A percentile compares a stretch with the other conserved stretches of the same genome.
Evolutionary conservation across 2,797 vertebrate species (phyloP).

Genomic region (Xenopus petersii): DNA sequence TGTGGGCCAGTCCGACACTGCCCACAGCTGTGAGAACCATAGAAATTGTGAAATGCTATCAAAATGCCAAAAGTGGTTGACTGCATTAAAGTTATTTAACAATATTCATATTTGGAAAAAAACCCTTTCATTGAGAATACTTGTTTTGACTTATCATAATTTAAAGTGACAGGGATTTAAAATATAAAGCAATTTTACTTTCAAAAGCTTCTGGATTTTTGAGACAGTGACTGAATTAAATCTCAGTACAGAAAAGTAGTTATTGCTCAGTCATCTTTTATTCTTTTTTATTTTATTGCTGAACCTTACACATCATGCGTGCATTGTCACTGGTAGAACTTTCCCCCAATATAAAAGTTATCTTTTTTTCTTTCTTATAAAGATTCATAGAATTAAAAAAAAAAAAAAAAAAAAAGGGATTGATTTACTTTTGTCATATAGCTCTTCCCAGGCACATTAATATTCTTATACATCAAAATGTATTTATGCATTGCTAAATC

Average conservation of each 20-base stretch:
- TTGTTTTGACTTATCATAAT: constrained; percentile 4
- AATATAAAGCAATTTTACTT: constrained; percentile 20
- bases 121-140: background rate
- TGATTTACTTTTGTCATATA: constrained; percentile 60
- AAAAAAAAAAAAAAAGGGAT: constrained; percentile 24
- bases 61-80: too few relatives aligned
- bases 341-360: constrained; percentile 50
- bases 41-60: too few relatives aligned
- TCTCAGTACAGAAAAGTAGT: constrained; percentile 31
- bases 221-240: constrained; percentile 25
- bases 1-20: too few relatives aligned
- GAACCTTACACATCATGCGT: constrained; percentile 37
- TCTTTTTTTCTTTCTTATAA: constrained; percentile 22
- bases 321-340: constrained; percentile 44
- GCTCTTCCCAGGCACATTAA: constrained; percentile 52
- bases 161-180: constrained; percentile 11
- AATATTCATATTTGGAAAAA: background rate
- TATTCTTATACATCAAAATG: constrained; percentile 61
- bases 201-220: constrained; percentile 11
- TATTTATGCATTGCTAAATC: constrained; percentile 56
- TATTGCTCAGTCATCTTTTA: constrained; percentile 52
- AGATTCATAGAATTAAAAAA: background rate
- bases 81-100: too few relatives aligned
- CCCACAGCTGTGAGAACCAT: too few relatives aligned
- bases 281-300: constrained; percentile 53